phyloP scores from a whole-genome alignment of 1,140 invertebrate genomes.

The Drosophila ogumai region DNA sequence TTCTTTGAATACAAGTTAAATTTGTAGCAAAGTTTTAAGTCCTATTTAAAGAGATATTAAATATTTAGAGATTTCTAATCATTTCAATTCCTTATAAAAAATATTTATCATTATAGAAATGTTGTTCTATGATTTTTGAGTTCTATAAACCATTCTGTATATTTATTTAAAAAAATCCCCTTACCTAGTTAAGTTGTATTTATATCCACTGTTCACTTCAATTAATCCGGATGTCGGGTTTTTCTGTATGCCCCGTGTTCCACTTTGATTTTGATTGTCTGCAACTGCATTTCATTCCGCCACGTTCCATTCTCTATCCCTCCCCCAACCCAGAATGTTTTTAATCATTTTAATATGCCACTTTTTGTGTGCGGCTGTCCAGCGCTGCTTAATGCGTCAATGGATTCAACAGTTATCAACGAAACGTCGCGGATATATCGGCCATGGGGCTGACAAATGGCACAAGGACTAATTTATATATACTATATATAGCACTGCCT shows the following conservation, averaged over 20 bases:
- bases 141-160: neutral
- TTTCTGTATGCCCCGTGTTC: constrained; percentile 19
- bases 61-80: neutral
- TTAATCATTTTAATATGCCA: constrained; percentile 78
- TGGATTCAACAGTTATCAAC: constrained; percentile 48
- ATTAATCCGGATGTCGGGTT: constrained; percentile 59
- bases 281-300: constrained; percentile 44
- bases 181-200: neutral
- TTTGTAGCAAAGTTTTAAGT: neutral
- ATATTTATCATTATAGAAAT: too few relatives aligned
- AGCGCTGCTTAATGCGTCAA: constrained; percentile 62
- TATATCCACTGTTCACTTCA: constrained; percentile 55
- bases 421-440: constrained; percentile 12
- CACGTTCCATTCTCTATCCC: constrained; percentile 6
- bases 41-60: neutral
- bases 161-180: neutral
- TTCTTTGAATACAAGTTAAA: too few relatives aligned
- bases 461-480: constrained; percentile 58
- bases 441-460: constrained; percentile 40
- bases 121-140: neutral
- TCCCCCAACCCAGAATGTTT: constrained; percentile 21
- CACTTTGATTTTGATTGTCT: constrained; percentile 77
- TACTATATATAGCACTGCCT: constrained; percentile 26
- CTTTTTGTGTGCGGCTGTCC: constrained; percentile 59
- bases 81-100: neutral